Percentiles rank a stretch among this genome's conserved stretches.
Conservation (phyloP, 2,113 vertebrate species). For the Neolamprologus modestus region DNA sequence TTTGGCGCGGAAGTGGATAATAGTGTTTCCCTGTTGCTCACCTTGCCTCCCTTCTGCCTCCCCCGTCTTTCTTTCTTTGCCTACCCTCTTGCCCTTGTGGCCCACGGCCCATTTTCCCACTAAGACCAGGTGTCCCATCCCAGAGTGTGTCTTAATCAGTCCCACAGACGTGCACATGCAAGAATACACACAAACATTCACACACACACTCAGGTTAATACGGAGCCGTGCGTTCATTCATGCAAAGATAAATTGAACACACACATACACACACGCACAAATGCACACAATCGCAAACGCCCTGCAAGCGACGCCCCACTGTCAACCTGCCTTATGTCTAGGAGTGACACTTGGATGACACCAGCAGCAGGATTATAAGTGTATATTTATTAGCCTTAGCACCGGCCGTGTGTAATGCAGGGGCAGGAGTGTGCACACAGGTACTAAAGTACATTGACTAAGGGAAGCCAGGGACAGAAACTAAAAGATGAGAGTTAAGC, state of each 20-base stretch:
- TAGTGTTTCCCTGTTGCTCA: conserved; percentile 43
- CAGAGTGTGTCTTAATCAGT: conserved; percentile 62
- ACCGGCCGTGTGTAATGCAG: conserved; percentile 3
- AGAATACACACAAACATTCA: background rate
- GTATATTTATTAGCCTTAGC: conserved; percentile 58
- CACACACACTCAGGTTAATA: background rate
- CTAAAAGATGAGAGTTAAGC: conserved; percentile 1
- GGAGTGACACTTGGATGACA: conserved; percentile 70
- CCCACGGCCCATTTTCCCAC: conserved; percentile 57
- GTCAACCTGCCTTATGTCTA: conserved; percentile 60
- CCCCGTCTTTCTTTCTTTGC: conserved; percentile 15
- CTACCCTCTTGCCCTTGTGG: conserved; percentile 53
- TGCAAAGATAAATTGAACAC: conserved; percentile 30
- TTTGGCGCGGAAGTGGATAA: conserved; percentile 64
- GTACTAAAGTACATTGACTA: background rate
- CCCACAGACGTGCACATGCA: background rate
- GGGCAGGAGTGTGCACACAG: conserved; percentile 5
- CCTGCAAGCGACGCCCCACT: conserved; percentile 37
- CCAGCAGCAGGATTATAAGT: conserved; percentile 66
- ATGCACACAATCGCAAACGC: background rate
- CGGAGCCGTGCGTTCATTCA: conserved; percentile 6
- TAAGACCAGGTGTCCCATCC: conserved; percentile 66
- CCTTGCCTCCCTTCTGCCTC: conserved; percentile 29
- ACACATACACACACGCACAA: background rate
- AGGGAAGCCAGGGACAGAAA: background rate